Evolutionary conservation across 2,888 invertebrate species (phyloP), one percentile per base, ranked within the genome.

Genomic region (Ophion costatus): DNA sequence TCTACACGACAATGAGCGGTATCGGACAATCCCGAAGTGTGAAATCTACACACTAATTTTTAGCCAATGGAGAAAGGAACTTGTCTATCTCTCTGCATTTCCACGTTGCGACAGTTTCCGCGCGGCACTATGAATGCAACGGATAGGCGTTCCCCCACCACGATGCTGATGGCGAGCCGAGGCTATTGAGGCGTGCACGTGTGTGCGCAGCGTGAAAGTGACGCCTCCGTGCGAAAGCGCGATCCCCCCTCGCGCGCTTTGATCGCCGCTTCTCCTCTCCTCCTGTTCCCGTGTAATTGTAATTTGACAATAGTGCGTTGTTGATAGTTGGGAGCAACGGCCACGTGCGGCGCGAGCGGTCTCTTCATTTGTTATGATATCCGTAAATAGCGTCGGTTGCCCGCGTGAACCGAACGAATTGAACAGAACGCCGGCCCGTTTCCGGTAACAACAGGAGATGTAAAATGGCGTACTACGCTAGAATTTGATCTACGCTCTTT

Each of bases 341-440:
- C 80, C 80, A 66, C 14, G 38, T 51, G 74, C 45, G 80, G 73
- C 80, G 80, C 74, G 51, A 22, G 38, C 20, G 64, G 64, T 73
- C 69, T 57, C 42, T 77, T 42, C 63, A 22, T 61, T 73, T 64
- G 22, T 79, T 80, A 24, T 79, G 64, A 51, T 75, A 64, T 70
- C 74, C 69, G 75, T 70, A 64, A 17, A 64, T 22, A 57, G 63
- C 63, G 67, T 74, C 78, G 42, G 51, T 80, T 77, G 83, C 85
- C 86, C 87, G 87, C 88, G 87, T 88, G 88, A 88, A 86, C 87
- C 88, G 83, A 87, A 88, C 88, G 87, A 84, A 87, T 88, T 81
- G 85, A 88, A 88, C 87, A 76, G 64, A 71, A 83, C 81, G 82
- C 82, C 86, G 87, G 86, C 86, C 75, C 63, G 73, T 75, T 87